Conservation (phyloP, 2,888 invertebrate species). For the Lycocerus yunnanus region DNA sequence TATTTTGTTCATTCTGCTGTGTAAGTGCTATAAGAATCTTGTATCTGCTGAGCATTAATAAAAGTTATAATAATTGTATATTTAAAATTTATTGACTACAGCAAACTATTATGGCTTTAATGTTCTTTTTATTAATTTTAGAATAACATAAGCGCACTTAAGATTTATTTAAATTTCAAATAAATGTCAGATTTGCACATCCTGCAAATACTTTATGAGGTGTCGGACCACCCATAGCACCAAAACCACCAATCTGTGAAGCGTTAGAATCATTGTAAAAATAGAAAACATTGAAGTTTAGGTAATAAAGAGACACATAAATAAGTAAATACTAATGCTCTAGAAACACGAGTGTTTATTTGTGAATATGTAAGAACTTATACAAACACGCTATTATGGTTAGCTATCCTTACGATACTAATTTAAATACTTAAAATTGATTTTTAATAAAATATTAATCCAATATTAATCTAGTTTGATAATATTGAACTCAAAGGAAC, state of each 20-base stretch:
- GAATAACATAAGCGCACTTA: neutral
- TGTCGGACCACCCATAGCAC: conserved; percentile 44
- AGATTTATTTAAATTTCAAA: conserved; percentile 20
- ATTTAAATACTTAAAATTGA: neutral
- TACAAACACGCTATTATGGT: conserved; percentile 39
- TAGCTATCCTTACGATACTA: neutral
- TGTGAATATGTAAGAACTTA: conserved; percentile 53
- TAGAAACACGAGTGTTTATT: conserved; percentile 56
- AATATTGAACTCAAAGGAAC: conserved; percentile 43
- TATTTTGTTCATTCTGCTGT: too few species aligned
- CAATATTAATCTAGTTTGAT: neutral
- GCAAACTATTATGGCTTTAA: neutral
- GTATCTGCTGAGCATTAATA: neutral
- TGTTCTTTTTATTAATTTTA: neutral
- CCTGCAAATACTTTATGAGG: conserved; percentile 43
- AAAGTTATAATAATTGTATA: neutral
- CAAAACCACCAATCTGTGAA: conserved; percentile 39
- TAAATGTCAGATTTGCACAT: conserved; percentile 39
- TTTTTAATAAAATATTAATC: neutral
- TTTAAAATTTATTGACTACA: neutral
- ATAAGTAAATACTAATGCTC: conserved; percentile 56
- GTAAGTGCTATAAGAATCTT: too few species aligned
- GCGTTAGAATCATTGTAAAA: conserved; percentile 44
- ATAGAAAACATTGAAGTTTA: conserved; percentile 49
- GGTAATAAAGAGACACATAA: conserved; percentile 53